Evolutionary conservation across 2,113 vertebrate species (phyloP), one percentile per base, ranked within the genome.

Genomic region (Taxidea taxus): DNA sequence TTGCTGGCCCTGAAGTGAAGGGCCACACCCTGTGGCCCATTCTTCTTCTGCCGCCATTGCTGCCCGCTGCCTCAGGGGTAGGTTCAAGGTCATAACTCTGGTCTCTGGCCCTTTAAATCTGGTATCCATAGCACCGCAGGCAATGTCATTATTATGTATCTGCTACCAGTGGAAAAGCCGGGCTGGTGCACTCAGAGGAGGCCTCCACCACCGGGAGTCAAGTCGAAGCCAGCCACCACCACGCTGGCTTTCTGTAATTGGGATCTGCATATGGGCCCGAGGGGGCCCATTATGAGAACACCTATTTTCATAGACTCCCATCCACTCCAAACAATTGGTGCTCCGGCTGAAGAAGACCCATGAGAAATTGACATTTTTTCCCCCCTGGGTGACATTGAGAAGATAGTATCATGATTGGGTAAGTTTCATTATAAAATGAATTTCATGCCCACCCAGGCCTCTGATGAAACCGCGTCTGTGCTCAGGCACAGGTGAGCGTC

Each of bases 41-140:
- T 54, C 18, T 13, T 37, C 3, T 25, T 39, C 42, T 18, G 49
- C 62, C 34, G 62, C 15, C 27, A 20, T n/a, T 66, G 66, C n/a
- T 60, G 27, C 42, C 15, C 8, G 64, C 13, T 37, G 34, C 44
- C 42, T 47, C 51, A 13, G 47, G 20, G 31, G 2, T 68, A 78
- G 70, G 34, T 34, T 44, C 54, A 80, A 70, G 47, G 51, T 81
- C 54, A 25, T 7, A 78, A 37, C 74, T 49, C 42, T n/a, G 74
- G 85, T 9, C 3, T 66, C 92, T 95, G 86, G 96, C 96, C 87
- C 97, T 98, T 97, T 98, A 97, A 97, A 56, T 96, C 64, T 95
- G 93, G 97, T 97, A 37, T 86, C 97, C 54, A 0, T 92, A 80
- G 94, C 91, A 74, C 44, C 92, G 3, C 3, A 44, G 23, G 20